A percentile compares a stretch with the other conserved stretches of the same genome.
Conservation (phyloP, 2,888 invertebrate genomes). For the Tachina fera region DNA sequence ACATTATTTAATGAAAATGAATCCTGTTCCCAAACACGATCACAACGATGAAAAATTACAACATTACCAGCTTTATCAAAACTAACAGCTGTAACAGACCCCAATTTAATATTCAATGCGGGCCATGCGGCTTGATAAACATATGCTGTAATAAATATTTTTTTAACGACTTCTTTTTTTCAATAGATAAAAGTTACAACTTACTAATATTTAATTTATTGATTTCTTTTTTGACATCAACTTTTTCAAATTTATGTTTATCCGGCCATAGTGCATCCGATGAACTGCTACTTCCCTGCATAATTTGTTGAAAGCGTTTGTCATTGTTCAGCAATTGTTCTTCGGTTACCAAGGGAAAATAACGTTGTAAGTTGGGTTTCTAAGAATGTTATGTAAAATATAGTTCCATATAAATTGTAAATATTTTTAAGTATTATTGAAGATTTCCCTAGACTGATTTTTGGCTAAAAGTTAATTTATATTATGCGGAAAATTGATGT, state of each 20-base stretch:
- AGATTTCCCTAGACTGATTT: no score
- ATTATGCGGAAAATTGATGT: no score
- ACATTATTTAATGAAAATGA: conserved; percentile 86
- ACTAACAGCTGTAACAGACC: conserved; percentile 92
- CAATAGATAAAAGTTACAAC: conserved; percentile 29
- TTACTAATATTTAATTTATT: conserved; percentile 80
- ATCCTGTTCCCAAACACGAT: conserved; percentile 85
- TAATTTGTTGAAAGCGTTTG: conserved; percentile 80
- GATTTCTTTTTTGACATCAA: conserved; percentile 80
- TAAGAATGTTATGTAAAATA: conserved; percentile 56
- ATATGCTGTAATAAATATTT: conserved; percentile 82
- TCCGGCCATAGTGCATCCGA: conserved; percentile 76
- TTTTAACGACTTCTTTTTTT: neutral
- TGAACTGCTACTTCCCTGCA: conserved; percentile 77
- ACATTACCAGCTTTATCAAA: conserved; percentile 89
- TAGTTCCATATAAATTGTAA: no score
- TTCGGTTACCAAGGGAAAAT: conserved; percentile 75
- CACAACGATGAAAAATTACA: conserved; percentile 92
- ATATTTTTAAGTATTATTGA: no score
- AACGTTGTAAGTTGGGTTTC: conserved; percentile 77
- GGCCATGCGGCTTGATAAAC: conserved; percentile 86
- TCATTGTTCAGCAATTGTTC: conserved; percentile 73
- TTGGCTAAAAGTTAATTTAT: no score
- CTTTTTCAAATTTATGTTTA: conserved; percentile 75
- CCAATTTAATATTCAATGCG: conserved; percentile 84